Conservation (phyloP, 2,888 invertebrate genomes). For the Lasioglossum oenotherae region DNA sequence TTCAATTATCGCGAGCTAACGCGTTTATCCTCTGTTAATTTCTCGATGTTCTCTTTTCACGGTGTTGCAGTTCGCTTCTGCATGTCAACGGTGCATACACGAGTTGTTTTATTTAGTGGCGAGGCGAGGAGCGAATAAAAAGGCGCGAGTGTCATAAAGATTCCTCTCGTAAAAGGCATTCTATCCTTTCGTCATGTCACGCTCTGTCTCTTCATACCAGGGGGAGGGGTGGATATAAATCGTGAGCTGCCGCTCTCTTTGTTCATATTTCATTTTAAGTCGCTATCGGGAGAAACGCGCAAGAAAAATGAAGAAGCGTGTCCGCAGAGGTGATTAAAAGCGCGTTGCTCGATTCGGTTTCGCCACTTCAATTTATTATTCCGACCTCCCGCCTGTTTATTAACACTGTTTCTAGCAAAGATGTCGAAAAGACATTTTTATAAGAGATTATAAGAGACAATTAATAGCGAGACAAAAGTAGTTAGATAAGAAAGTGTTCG, state of each 20-base stretch:
- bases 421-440: not conserved
- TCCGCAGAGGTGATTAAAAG: not conserved
- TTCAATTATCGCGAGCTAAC: not conserved
- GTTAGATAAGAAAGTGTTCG: not conserved
- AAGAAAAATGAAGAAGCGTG: slow-evolving; percentile 11
- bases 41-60: not conserved
- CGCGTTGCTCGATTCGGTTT: not conserved
- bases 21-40: not conserved
- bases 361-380: not conserved
- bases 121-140: slow-evolving; percentile 1
- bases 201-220: slow-evolving; percentile 5
- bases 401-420: not conserved
- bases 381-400: not conserved
- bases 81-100: not conserved
- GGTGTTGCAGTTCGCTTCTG: not conserved
- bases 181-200: slow-evolving; percentile 20
- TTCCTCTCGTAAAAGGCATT: slow-evolving; percentile 29
- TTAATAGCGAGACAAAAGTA: too few relatives aligned
- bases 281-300: slow-evolving; percentile 2
- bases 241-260: slow-evolving; percentile 25
- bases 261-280: slow-evolving; percentile 26
- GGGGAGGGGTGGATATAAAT: slow-evolving; percentile 18
- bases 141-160: slow-evolving; percentile 21
- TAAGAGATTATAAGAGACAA: too few relatives aligned
- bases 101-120: not conserved